Conservation (phyloP, 2,797 vertebrate genomes). For the Phalloptychus januarius region DNA sequence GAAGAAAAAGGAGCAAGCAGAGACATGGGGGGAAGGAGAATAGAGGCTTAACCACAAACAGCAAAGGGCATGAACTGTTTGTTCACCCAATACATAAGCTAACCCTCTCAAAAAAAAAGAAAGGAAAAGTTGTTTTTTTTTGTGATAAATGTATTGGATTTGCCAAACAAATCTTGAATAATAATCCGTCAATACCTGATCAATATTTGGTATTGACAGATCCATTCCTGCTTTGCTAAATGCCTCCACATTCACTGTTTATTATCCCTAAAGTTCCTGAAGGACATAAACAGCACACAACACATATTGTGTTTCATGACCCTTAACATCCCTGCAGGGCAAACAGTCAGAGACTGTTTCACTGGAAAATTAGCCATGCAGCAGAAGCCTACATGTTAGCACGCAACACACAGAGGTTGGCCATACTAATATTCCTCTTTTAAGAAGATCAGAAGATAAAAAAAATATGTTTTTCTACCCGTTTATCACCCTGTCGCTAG, state of each 20-base stretch:
- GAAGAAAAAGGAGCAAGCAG: constrained; percentile 36
- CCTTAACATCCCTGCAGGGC: constrained; percentile 41
- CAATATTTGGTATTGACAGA: no score
- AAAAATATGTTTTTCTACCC: not conserved
- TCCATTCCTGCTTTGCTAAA: constrained; percentile 24
- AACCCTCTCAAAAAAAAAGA: constrained; percentile 3
- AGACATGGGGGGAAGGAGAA: constrained; percentile 43
- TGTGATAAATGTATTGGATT: not conserved
- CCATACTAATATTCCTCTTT: not conserved
- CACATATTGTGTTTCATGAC: constrained; percentile 46
- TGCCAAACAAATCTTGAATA: not conserved
- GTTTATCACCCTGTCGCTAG: constrained; percentile 5
- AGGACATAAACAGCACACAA: constrained; percentile 29
- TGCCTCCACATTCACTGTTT: constrained; percentile 9
- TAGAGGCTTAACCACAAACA: constrained; percentile 49
- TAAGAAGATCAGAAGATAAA: not conserved
- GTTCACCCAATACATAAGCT: constrained; percentile 32
- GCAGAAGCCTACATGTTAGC: constrained; percentile 26
- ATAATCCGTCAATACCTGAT: not conserved
- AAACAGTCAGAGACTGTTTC: constrained; percentile 42
- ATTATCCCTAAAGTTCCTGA: constrained; percentile 32
- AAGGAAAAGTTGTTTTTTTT: not conserved
- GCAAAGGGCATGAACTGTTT: constrained; percentile 32
- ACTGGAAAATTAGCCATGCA: constrained; percentile 18
- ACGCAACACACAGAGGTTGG: constrained; percentile 14